Conservation (phyloP, 1,140 invertebrate species). For the Bombus haemorrhoidalis region DNA sequence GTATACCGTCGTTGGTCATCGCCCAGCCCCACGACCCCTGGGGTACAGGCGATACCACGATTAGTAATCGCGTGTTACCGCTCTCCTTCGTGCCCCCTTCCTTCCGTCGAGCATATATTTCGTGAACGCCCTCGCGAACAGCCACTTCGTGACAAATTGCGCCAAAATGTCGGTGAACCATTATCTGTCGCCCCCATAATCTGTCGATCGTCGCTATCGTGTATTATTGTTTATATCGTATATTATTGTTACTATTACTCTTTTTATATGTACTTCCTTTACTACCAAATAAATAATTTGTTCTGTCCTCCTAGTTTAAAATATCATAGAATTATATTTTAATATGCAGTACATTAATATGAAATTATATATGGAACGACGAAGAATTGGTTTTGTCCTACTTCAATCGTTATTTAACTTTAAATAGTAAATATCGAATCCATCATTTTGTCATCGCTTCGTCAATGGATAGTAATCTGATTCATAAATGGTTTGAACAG, state of each 20-base stretch:
- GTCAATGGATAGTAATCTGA: no score
- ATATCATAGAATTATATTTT: no score
- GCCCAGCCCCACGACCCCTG: conserved; percentile 64
- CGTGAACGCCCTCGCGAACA: conserved; percentile 6
- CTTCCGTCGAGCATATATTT: conserved; percentile 32
- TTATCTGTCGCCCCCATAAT: conserved; percentile 18
- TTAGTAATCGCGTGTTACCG: conserved; percentile 70
- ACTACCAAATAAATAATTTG: no score
- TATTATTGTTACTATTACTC: not conserved
- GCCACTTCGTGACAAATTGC: conserved; percentile 46
- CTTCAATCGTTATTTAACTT: not conserved
- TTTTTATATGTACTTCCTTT: not conserved
- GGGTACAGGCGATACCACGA: conserved; percentile 69
- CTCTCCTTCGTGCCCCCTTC: conserved; percentile 37
- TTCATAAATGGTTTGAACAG: no score
- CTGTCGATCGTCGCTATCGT: not conserved
- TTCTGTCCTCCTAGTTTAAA: no score
- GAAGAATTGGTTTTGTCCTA: not conserved
- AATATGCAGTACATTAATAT: no score
- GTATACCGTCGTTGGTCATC: conserved; percentile 67
- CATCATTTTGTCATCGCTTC: no score
- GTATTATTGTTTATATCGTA: no score
- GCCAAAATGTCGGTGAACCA: conserved; percentile 34
- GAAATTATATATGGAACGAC: no score
- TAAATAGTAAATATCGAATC: not conserved